Evolutionary conservation across 2,888 invertebrate species (phyloP), one percentile per base, ranked within the genome.

Genomic region (Teleiodes luculella): DNA sequence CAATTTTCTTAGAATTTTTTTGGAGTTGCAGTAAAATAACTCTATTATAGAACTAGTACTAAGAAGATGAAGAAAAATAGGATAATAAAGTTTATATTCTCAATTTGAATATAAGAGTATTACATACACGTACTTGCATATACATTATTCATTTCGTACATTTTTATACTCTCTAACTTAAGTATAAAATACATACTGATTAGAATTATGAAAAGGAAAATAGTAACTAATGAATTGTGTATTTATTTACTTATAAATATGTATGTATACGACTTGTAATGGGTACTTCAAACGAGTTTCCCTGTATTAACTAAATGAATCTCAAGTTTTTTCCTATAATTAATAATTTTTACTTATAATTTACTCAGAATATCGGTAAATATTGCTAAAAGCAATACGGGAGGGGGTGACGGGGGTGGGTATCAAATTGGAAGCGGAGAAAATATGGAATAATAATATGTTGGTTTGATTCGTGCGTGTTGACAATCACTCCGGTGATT

Each of bases 401-500:
- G 13, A 7, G 58, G 62, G 57, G 60, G 53, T 16, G 49, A 36
- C 14, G 49, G 48, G 56, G 43, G 54, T 16, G 18, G 18, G 13
- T 18, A 49, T 52, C 49, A 46, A 39, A 39, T 18, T 39, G 24
- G 8, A 33, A 11, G 33, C n/a, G 33, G 43, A 43, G 24, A 68
- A 67, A 76, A 41, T 76, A 72, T 70, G 67, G 72, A 76, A 76
- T 82, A 76, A 80, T 81, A 76, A 78, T 28, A 70, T 68, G 71
- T 43, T 20, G 43, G 28, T 66, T 68, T 69, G 76, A 72, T 76
- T 73, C 71, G 76, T 76, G 76, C 72, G 78, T 87, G 86, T 87
- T 86, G 86, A 88, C 86, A 86, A 84, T 86, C 82, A 86, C 87
- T 86, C 71, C 67, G 66, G 70, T 82, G 83, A 86, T 86, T 88